Conservation (phyloP, 2,797 vertebrate genomes). For the Picus viridis region DNA sequence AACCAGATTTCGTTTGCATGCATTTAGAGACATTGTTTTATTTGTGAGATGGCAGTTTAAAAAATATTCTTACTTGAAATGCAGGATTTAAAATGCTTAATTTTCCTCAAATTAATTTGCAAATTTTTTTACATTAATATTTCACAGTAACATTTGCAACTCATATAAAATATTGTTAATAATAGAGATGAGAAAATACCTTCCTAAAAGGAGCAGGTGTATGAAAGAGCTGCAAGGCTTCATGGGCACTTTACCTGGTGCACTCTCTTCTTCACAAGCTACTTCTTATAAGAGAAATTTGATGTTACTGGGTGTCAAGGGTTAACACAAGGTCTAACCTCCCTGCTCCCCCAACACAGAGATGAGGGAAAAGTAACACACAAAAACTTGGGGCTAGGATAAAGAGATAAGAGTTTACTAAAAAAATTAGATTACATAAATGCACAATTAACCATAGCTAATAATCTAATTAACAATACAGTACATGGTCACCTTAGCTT, state of each 20-base stretch:
- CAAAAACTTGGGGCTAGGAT: no score
- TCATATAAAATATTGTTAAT: background rate
- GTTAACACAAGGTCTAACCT: no score
- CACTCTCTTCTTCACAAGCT: background rate
- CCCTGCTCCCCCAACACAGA: no score
- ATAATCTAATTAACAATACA: no score
- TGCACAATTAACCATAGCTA: no score
- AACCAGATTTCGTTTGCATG: background rate
- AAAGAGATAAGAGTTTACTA: no score
- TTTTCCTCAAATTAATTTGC: background rate
- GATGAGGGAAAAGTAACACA: no score
- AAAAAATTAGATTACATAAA: no score
- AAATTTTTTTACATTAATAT: background rate
- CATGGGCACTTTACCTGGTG: background rate
- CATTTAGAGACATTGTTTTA: background rate
- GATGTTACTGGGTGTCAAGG: background rate
- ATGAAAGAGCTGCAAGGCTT: background rate
- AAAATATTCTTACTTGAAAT: background rate
- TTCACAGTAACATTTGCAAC: background rate
- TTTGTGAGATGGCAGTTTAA: background rate
- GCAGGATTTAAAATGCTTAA: background rate
- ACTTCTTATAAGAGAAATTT: background rate
- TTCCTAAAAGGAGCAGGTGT: background rate
- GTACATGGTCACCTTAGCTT: no score
- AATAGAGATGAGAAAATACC: background rate